Percentiles rank a stretch among this genome's conserved stretches.
Evolutionary conservation across 2,113 vertebrate genomes (phyloP).

Genomic region (Parotia lawesii): DNA sequence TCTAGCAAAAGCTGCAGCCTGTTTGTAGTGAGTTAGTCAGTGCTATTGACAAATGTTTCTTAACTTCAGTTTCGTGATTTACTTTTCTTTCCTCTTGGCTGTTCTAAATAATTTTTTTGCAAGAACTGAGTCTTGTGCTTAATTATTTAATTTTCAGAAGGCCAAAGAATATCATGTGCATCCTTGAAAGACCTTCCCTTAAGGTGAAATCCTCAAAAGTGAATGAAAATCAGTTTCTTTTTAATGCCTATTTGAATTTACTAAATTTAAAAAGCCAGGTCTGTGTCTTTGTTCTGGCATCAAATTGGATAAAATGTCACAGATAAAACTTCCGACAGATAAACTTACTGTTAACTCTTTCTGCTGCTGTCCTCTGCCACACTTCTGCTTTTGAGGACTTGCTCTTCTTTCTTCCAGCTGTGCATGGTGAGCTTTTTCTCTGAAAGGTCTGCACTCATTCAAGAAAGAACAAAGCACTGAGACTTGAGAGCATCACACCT

Average conservation of each 20-base stretch:
- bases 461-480: neutral
- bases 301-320: neutral
- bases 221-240: neutral
- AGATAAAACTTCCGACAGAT: neutral
- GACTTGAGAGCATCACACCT: neutral
- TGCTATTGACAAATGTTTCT: neutral
- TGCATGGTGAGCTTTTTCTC: neutral
- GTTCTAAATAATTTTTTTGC: neutral
- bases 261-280: neutral
- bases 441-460: neutral
- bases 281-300: neutral
- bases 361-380: neutral
- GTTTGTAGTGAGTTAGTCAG: neutral
- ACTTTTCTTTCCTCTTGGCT: neutral
- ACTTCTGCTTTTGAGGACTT: neutral
- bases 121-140: neutral
- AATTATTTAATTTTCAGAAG: neutral
- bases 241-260: neutral
- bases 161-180: neutral
- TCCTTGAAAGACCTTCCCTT: slow-evolving; percentile 18
- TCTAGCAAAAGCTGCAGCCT: neutral
- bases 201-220: slow-evolving; percentile 4
- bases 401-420: neutral
- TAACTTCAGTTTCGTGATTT: neutral
- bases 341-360: neutral